These are phyloP conservation scores for Corvus hawaiiensis DNA, from an alignment of 2,113 vertebrate species.

Conservation along the genomic window DNA sequence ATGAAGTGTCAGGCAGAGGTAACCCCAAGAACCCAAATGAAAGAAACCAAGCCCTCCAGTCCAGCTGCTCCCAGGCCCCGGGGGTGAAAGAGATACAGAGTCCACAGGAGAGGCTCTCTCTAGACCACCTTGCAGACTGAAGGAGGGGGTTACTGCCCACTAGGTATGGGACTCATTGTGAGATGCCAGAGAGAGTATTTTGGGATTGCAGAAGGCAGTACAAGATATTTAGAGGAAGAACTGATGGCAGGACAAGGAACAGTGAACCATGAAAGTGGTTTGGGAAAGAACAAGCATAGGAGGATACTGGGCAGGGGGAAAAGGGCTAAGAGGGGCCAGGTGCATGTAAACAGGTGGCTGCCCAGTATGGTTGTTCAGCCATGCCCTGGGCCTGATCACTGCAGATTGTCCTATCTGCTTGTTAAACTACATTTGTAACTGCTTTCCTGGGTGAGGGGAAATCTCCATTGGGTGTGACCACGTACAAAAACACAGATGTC, in stretches of 20 bases:
- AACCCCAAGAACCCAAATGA: background rate
- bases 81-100: rapidly evolving
- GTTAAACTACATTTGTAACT: background rate
- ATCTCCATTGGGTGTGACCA: background rate
- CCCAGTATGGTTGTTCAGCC: background rate
- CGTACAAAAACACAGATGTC: rapidly evolving
- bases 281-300: background rate
- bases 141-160: background rate
- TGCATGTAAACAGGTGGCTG: background rate
- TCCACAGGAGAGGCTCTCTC: background rate
- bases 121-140: background rate
- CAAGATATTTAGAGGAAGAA: background rate
- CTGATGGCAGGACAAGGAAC: background rate
- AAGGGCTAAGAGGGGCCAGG: background rate
- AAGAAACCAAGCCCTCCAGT: background rate
- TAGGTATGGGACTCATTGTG: background rate
- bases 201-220: background rate
- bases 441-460: background rate
- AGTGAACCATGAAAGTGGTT: background rate
- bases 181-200: background rate
- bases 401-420: background rate
- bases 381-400: background rate
- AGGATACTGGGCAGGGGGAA: rapidly evolving
- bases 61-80: background rate
- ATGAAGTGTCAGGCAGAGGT: background rate